These are phyloP conservation scores for Theocolax elegans DNA, from an alignment of 1,140 invertebrate species.

Conservation along the genomic window DNA sequence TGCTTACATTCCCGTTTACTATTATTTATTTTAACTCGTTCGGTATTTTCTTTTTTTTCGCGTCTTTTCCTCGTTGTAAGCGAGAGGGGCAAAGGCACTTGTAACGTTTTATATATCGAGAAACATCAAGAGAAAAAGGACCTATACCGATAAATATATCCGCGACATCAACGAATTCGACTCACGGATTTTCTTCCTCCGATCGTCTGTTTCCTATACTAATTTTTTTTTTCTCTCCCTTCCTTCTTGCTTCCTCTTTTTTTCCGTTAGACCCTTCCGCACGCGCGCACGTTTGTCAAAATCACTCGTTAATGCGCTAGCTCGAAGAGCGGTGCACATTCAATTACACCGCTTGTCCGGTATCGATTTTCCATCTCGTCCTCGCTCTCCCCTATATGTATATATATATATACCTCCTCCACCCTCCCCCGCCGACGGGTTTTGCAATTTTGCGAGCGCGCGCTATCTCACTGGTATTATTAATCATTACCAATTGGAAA, in stretches of 20 bases:
- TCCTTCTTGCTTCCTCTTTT: neutral
- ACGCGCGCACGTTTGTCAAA: neutral
- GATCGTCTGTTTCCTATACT: too few species aligned
- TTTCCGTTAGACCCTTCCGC: neutral
- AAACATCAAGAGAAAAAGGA: neutral
- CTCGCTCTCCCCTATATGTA: too few species aligned
- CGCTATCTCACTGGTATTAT: neutral
- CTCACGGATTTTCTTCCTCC: neutral
- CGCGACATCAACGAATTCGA: neutral
- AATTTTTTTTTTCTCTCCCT: too few species aligned
- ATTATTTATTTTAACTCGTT: too few species aligned
- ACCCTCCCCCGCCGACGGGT: too few species aligned
- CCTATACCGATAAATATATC: neutral
- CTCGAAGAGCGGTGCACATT: conserved; percentile 4
- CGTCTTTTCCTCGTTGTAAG: too few species aligned
- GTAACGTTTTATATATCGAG: too few species aligned
- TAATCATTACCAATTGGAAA: neutral
- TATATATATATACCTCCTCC: too few species aligned
- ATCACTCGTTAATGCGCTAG: neutral
- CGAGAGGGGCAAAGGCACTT: too few species aligned
- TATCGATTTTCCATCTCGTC: conserved; percentile 4
- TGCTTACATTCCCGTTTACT: too few species aligned
- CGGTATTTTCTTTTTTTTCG: too few species aligned
- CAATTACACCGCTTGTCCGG: conserved; percentile 8
- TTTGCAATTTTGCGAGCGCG: neutral